A percentile compares a stretch with the other conserved stretches of the same genome.
Evolutionary conservation across 2,888 invertebrate species (phyloP).

Genomic region (Chymomyza amoena): DNA sequence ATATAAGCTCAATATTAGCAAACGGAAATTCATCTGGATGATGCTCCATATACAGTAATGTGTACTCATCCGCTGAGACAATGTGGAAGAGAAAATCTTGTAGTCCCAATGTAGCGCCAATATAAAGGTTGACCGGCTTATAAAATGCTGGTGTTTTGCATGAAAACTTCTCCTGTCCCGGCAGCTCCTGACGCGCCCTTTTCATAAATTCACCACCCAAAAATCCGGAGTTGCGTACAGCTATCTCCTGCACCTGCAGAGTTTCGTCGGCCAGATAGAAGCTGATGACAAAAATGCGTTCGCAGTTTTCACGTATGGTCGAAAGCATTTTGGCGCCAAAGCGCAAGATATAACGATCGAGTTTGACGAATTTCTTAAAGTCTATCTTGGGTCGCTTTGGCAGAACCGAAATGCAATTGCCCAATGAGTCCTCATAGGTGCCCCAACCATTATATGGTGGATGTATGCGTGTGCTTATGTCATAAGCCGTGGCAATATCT

Average conservation of each 20-base stretch:
- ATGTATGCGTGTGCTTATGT: conserved; percentile 71
- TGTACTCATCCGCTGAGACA: conserved; percentile 91
- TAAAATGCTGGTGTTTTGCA: conserved; percentile 87
- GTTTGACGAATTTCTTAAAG: conserved; percentile 88
- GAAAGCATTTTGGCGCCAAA: conserved; percentile 89
- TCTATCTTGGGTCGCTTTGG: conserved; percentile 88
- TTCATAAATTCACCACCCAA: conserved; percentile 84
- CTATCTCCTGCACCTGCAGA: conserved; percentile 89
- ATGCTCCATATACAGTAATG: conserved; percentile 91
- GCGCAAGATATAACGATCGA: conserved; percentile 87
- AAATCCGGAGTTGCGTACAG: conserved; percentile 85
- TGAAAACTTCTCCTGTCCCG: conserved; percentile 85
- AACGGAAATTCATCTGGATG: conserved; percentile 87
- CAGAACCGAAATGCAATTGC: conserved; percentile 89
- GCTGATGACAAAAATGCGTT: conserved; percentile 89
- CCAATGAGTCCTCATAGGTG: conserved; percentile 91
- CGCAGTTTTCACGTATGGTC: conserved; percentile 83
- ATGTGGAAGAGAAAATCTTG: conserved; percentile 89
- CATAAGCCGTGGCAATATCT: conserved; percentile 34
- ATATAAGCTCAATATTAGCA: conserved; percentile 85
- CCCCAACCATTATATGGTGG: conserved; percentile 97
- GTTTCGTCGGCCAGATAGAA: conserved; percentile 91
- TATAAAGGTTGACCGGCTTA: conserved; percentile 89
- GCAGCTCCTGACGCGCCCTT: conserved; percentile 85
- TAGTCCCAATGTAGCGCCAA: conserved; percentile 89